Base-by-base conservation (phyloP, 2,113 vertebrate genomes). In the Pogonocichla stellata region DNA sequence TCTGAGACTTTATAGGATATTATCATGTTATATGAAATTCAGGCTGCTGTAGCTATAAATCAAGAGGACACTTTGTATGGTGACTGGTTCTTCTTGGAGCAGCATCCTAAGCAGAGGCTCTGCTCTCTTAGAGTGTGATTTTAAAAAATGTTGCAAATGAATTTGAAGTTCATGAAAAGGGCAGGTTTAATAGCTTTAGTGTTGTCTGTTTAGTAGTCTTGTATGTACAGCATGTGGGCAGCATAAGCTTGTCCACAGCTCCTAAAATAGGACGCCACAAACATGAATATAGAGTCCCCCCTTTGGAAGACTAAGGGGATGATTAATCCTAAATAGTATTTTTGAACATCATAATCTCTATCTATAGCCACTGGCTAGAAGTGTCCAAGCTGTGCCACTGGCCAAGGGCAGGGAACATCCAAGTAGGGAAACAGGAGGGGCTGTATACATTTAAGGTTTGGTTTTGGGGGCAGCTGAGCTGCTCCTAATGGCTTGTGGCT, bases 21-120 rank as follows among this genome's bases (percentile, higher is more conserved):
- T 91, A 95, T 86, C 62, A 40, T 75, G 83, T 94, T 80, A 87
- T 91, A 65, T 78, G 75, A 93, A 95, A 96, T 83, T 85, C 91
- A 82, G 60, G 86, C 91, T 97, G 73, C 48, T 94, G 73, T 31
- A 91, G 81, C 93, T 91, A 75, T 97, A 97, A 97, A 94, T 97
- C 96, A 93, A 86, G 90, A 96, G 86, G 58, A 90, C 57, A 65
- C 64, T 42, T 93, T 19, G 14, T 48, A 82, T 40, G 43, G 45
- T 89, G 42, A 69, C 60, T 88, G 56, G 31, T 66, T 97, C 86
- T 97, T 85, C 90, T 90, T 91, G 85, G 50, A 95, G 83, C 74
- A 80, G 79, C 70, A 78, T 88, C 45, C 56, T 86, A 92, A 90
- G 92, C 85, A 93, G 53, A 80, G 58, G 54, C 62, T 97, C 86